Percentiles rank a stretch among this genome's conserved stretches.
Evolutionary conservation across 2,888 invertebrate species (phyloP).

Genomic region (Diarsia rubi): DNA sequence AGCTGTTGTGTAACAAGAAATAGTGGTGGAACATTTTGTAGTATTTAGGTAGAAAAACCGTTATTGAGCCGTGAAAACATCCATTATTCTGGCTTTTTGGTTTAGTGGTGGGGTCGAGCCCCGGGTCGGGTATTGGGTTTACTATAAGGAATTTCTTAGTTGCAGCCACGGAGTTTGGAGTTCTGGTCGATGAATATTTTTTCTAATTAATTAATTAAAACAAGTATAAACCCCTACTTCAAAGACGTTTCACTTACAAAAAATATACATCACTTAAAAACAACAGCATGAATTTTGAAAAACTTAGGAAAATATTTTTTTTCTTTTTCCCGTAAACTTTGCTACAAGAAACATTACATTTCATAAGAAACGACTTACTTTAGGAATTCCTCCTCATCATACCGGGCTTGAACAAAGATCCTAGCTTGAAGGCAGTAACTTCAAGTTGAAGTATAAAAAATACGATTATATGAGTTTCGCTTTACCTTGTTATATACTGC

Average conservation of each 20-base stretch:
- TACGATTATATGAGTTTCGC: conserved; percentile 38
- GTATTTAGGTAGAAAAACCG: background rate
- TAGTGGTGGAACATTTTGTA: background rate
- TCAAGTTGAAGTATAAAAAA: conserved; percentile 56
- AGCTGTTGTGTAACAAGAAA: conserved; percentile 9
- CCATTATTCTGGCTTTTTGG: background rate
- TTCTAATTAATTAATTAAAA: background rate
- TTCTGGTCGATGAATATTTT: background rate
- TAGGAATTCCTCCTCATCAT: conserved; percentile 44
- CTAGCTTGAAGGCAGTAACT: conserved; percentile 43
- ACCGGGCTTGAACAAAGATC: conserved; percentile 50
- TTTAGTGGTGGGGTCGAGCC: no score
- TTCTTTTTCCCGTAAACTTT: conserved; percentile 31
- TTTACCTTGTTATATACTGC: conserved; percentile 44
- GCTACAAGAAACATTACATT: conserved; percentile 56
- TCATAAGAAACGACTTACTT: conserved; percentile 49
- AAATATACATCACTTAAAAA: conserved; percentile 21
- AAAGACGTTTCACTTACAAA: background rate
- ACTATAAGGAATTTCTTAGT: no score
- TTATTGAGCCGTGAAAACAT: background rate
- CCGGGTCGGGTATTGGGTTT: no score
- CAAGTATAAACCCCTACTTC: no score
- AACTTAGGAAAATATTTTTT: conserved; percentile 12
- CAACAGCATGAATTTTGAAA: conserved; percentile 21
- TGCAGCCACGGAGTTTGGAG: no score